These are phyloP conservation scores for Trachops cirrhosus DNA, from an alignment of 2,797 vertebrate genomes.

Conservation along the genomic window DNA sequence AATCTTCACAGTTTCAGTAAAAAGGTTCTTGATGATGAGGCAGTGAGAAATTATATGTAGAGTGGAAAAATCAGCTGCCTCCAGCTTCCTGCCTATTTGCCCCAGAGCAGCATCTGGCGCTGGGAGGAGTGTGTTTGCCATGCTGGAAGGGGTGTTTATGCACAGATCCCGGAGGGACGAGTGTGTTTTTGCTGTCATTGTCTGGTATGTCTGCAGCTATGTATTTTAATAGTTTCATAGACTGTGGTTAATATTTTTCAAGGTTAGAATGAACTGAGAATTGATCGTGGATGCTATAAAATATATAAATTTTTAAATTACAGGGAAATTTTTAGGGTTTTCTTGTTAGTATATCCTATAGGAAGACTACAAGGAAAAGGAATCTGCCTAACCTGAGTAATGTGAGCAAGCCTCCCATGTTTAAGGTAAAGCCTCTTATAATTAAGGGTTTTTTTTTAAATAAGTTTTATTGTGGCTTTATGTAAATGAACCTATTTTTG, in stretches of 20 bases:
- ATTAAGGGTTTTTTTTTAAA: neutral
- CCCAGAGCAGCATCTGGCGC: constrained; percentile 53
- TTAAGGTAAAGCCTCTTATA: neutral
- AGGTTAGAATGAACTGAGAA: constrained; percentile 48
- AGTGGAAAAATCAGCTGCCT: constrained; percentile 62
- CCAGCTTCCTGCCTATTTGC: constrained; percentile 50
- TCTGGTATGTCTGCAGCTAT: constrained; percentile 66
- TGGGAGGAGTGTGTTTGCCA: constrained; percentile 34
- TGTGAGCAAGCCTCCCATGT: neutral
- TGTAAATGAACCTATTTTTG: neutral
- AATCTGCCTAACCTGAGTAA: neutral
- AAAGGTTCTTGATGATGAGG: constrained; percentile 54
- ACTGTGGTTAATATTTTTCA: constrained; percentile 58
- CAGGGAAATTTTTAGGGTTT: constrained; percentile 27
- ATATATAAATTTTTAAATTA: constrained; percentile 39
- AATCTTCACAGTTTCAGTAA: neutral
- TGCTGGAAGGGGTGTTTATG: constrained; percentile 58
- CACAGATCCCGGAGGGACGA: constrained; percentile 51
- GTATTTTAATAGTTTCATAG: constrained; percentile 65
- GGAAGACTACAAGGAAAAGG: constrained; percentile 28
- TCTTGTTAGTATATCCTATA: neutral
- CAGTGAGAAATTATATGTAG: constrained; percentile 37
- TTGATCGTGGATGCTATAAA: neutral
- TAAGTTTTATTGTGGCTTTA: neutral
- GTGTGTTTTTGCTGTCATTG: constrained; percentile 62